Percentiles rank a stretch among this genome's conserved stretches.
Evolutionary conservation across 1,140 invertebrate genomes (phyloP).

Genomic region (Physella acuta): DNA sequence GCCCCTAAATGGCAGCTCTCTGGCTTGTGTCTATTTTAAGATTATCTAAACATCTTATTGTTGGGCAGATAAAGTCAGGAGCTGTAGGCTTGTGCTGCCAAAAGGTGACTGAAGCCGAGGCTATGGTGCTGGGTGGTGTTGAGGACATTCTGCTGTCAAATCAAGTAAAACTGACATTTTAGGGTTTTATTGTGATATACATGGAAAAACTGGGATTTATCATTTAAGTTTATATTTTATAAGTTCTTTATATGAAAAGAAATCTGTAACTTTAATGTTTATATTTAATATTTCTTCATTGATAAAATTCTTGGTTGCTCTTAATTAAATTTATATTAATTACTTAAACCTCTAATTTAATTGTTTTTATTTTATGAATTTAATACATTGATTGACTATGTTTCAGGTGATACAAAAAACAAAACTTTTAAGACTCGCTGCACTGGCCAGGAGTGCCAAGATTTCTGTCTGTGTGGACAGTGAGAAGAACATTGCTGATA

Average conservation of each 20-base stretch:
- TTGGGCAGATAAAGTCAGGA: conserved; percentile 24
- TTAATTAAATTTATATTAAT: background rate
- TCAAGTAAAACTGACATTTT: too few species aligned
- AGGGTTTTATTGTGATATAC: too few species aligned
- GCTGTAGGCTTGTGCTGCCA: conserved; percentile 36
- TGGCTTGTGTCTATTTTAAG: background rate
- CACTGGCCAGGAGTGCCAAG: conserved; percentile 22
- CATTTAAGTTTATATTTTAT: too few species aligned
- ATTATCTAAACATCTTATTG: background rate
- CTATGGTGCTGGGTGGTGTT: conserved; percentile 33
- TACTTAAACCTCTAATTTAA: background rate
- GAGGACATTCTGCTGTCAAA: conserved; percentile 32
- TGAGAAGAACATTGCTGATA: conserved; percentile 28
- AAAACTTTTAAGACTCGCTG: conserved; percentile 29
- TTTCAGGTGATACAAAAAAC: conserved; percentile 28
- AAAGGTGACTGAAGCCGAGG: conserved; percentile 35
- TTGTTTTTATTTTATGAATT: background rate
- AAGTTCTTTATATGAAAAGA: too few species aligned
- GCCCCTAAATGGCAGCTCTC: background rate
- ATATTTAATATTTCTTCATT: too few species aligned
- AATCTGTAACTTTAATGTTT: too few species aligned
- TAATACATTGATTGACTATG: too few species aligned
- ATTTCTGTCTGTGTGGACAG: conserved; percentile 34
- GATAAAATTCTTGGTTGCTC: background rate
- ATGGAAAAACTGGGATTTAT: too few species aligned